Percentiles rank a stretch among this genome's conserved stretches.
phyloP scores from a whole-genome alignment of 2,888 invertebrate species.

The Dynastes maya region DNA sequence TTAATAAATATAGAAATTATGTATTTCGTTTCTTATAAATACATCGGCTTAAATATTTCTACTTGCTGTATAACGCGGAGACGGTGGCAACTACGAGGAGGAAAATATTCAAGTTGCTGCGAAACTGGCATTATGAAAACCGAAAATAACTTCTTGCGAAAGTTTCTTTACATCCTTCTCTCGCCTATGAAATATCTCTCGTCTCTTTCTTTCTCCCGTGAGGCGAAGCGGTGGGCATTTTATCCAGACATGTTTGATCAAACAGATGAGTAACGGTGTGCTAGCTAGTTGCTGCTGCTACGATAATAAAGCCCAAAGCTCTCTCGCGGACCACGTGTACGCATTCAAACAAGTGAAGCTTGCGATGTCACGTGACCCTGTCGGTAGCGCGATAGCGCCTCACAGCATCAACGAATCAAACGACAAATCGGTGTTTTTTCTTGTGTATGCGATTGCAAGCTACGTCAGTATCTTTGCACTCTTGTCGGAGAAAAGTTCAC shows the following conservation, averaged over 20 bases:
- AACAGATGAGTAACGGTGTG: conserved; percentile 46
- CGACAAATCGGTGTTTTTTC: conserved; percentile 60
- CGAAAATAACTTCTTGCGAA: conserved; percentile 46
- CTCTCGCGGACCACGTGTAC: conserved; percentile 60
- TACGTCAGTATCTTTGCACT: conserved; percentile 65
- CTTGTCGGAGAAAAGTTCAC: conserved; percentile 67
- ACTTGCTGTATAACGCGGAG: not conserved
- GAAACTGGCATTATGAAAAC: conserved; percentile 41
- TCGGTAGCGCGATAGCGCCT: conserved; percentile 66
- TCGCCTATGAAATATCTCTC: not conserved
- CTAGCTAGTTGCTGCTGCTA: conserved; percentile 15
- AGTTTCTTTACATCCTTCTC: conserved; percentile 40
- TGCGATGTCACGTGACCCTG: conserved; percentile 61
- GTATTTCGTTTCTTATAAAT: not conserved
- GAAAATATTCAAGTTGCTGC: conserved; percentile 37
- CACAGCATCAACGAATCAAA: conserved; percentile 57
- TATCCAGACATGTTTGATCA: conserved; percentile 45
- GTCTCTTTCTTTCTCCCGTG: conserved; percentile 2
- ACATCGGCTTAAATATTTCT: conserved; percentile 9
- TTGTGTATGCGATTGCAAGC: conserved; percentile 58
- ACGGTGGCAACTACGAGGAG: not conserved
- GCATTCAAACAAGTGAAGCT: conserved; percentile 66
- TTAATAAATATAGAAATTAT: not conserved
- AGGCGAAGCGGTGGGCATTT: conserved; percentile 6
- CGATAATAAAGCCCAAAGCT: conserved; percentile 41